Evolutionary conservation across 1,140 invertebrate species (phyloP), one percentile per base, ranked within the genome.

Genomic region (Diorhabda elongata): DNA sequence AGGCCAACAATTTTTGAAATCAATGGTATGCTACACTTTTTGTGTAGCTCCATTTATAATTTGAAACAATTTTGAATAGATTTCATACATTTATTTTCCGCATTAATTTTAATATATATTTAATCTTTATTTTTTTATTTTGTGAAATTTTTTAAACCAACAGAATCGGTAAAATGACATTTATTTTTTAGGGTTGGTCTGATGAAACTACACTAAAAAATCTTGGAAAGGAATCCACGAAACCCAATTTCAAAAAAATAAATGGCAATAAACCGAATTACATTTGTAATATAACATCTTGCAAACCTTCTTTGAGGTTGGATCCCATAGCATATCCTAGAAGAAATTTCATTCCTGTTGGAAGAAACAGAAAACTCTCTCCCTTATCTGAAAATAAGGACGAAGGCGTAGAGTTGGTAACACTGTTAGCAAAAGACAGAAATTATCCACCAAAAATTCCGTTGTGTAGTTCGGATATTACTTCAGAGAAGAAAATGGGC

Each of bases 371-470:
- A 80, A 78, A 75, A 79, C 61, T 86, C 85, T 64, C 84, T 81
- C 59, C 84, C 82, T 75, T 81, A 79, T 64, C 74, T 74, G 61
- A 82, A 81, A 71, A 75, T 88, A 73, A 86, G 83, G 77, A 73
- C 76, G 83, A 87, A 5, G 89, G 89, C 47, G 83, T 90, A 67
- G 89, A 90, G 80, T 81, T 90, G 71, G 88, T 89, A 44, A 87
- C 88, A n/a, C 79, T 90, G 44, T 80, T 91, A 69, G 88, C 87
- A 9, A 82, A 84, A 69, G 81, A 86, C 69, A 67, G 81, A 78
- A 70, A 81, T 62, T 79, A 78, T 42, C 80, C 79, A 11, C 76
- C 80, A 62, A 73, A 81, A 68, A 73, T 82, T 62, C 83, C 82
- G 47, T 76, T 87, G 11, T 81, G 84, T 66, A 84, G 82, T 42